Base-by-base conservation (phyloP, 2,797 vertebrate species). In the Eptatretus atami region DNA sequence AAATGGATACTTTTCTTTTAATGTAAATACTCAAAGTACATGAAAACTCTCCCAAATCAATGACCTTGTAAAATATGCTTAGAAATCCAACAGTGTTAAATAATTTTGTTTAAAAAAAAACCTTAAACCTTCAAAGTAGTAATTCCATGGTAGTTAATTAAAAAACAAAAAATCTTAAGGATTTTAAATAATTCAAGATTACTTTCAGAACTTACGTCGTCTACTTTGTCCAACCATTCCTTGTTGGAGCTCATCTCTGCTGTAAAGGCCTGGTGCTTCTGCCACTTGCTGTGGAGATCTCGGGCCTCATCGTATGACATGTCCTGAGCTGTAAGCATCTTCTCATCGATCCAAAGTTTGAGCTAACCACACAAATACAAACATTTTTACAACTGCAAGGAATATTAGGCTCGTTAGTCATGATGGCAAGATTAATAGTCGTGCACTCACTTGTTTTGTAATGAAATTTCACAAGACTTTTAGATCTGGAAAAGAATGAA, bases 241-340 rank as follows among this genome's bases (percentile, higher is more conserved):
- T 82, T 86, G 74, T 88, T 90, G 67, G 86, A 86, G 0, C 81
- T 83, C 67, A 92, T 72, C 73, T 88, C 86, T 0, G 86, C 86
- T 71, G 82, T 85, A 70, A 92, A 94, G 6, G 86, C 86, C 71
- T 92, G 84, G 73, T 92, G 86, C 68, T 92, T 94, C 74, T 92
- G 86, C 86, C 86, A 94, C 71, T 90, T 90, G 73, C 81, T 83
- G 74, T 88, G 86, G 65, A 92, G 79, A 75, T 85, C 82, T 65
- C 81, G 78, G 13, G 84, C 80, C 68, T 86, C 86, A 1, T 88
- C 86, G 3, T 88, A 92, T 12, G 86, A 85, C 75, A 88, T 81
- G 64, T 94, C 86, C 72, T 86, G 86, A 3, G 86, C 86, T 0
- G 83, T 86, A 67, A 88, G 74, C 85, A 90, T 83, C 78, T 90